Percentiles rank a stretch among this genome's conserved stretches.
Conservation (phyloP, 2,797 vertebrate species). For the Bradypodion pumilum region DNA sequence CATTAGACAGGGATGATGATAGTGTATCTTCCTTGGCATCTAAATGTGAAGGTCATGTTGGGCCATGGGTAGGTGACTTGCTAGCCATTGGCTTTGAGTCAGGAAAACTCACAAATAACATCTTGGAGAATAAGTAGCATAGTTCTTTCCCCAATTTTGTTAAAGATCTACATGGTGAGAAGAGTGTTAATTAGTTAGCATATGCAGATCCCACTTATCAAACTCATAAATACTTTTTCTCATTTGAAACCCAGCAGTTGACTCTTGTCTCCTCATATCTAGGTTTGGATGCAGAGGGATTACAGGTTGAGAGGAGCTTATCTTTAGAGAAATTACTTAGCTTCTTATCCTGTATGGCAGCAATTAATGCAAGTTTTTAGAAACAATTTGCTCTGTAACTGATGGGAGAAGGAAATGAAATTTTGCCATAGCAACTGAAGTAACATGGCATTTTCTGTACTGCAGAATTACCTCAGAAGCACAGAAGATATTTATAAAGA, state of each 20-base stretch:
- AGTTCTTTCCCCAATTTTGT: neutral
- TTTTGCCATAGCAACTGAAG: slow-evolving; percentile 33
- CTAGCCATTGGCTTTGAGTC: neutral
- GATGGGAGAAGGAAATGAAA: neutral
- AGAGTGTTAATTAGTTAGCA: neutral
- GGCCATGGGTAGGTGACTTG: neutral
- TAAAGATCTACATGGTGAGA: neutral
- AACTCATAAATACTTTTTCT: neutral
- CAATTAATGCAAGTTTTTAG: neutral
- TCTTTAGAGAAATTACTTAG: neutral
- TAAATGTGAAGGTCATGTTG: neutral
- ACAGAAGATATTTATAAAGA: neutral
- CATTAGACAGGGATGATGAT: neutral
- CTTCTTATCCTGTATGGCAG: fast-evolving
- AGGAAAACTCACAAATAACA: neutral
- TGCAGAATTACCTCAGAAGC: slow-evolving; percentile 22
- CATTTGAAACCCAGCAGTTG: neutral
- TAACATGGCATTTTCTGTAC: neutral
- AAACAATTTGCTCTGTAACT: slow-evolving; percentile 1
- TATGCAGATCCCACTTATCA: neutral
- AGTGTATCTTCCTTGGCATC: neutral
- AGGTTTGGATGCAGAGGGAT: neutral
- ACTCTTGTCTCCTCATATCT: neutral
- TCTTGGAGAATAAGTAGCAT: neutral
- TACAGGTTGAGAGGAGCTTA: neutral